Base-by-base conservation (phyloP, 2,797 vertebrate genomes). In the Takifugu rubripes region DNA sequence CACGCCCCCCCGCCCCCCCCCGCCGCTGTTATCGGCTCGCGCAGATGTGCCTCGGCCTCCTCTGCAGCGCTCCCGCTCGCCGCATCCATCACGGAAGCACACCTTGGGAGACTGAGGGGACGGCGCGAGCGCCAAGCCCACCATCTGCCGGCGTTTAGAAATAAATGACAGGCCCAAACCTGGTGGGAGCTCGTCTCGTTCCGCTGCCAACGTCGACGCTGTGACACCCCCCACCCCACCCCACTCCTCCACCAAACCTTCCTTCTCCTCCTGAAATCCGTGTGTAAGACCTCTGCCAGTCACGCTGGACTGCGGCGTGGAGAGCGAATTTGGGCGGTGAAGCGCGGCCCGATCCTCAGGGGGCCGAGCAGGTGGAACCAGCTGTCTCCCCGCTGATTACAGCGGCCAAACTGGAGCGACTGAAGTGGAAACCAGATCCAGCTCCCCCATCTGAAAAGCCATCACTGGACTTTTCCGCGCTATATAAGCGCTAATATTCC, bases 101-200 rank as follows among this genome's bases (percentile, higher is more conserved):
- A 88, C 87, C 86, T 88, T 84, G 88, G 87, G 88, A 90, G 83
- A 84, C 62, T 64, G 85, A 83, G 80, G 81, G 80, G 71, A 83
- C 67, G 80, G 82, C 48, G 76, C 72, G 25, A 70, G 86, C 66
- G 84, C 87, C 87, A 90, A 86, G 78, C 78, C 74, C 79, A 70
- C 89, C 89, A 90, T 90, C 89, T 90, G 89, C 85, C 79, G 77
- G 74, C 89, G 87, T 88, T 90, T 90, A 89, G 85, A 89, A 89
- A 88, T 82, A 88, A 89, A 90, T 88, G 87, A 90, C 87, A 83
- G 77, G 68, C 84, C 74, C 74, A 82, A 88, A 85, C 84, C 87
- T 85, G 59, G 79, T 78, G 88, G 87, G 88, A 87, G 82, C 78
- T 76, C 64, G 74, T 85, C 87, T 88, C 81, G 72, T 87, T 86